These are phyloP conservation scores for Agrotis ipsilon DNA, from an alignment of 2,888 invertebrate genomes.

Conservation along the genomic window DNA sequence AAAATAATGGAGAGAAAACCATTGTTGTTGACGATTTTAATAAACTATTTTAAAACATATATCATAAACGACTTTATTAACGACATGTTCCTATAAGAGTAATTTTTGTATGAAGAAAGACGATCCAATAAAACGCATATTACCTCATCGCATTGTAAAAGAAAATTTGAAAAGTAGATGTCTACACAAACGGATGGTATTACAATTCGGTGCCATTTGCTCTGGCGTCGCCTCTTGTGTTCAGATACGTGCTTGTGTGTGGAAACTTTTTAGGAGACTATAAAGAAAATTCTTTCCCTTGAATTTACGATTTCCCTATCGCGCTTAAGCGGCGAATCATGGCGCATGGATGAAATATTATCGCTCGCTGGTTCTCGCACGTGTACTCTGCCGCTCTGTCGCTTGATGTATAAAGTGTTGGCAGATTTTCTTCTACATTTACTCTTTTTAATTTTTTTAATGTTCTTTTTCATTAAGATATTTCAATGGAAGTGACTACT, in stretches of 20 bases:
- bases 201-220: conserved; percentile 85
- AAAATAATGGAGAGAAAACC: conserved; percentile 29
- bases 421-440: conserved; percentile 68
- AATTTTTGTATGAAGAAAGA: conserved; percentile 83
- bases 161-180: conserved; percentile 84
- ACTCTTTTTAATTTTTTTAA: conserved; percentile 42
- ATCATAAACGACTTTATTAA: conserved; percentile 53
- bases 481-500: too few relatives aligned
- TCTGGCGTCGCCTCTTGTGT: conserved; percentile 78
- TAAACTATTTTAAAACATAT: conserved; percentile 14
- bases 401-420: conserved; percentile 68
- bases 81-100: conserved; percentile 74
- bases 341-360: conserved; percentile 86
- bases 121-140: conserved; percentile 85
- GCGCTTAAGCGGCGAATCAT: conserved; percentile 88
- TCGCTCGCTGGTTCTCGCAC: conserved; percentile 77
- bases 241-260: conserved; percentile 82
- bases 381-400: conserved; percentile 68
- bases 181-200: conserved; percentile 84
- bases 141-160: conserved; percentile 83
- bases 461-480: conserved; percentile 3
- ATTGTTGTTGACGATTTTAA: conserved; percentile 56
- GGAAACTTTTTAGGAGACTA: conserved; percentile 85
- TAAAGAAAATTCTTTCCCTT: conserved; percentile 86
- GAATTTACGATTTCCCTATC: conserved; percentile 89